Base-by-base conservation (phyloP, 2,797 vertebrate genomes). In the Phoeniculus purpureus region DNA sequence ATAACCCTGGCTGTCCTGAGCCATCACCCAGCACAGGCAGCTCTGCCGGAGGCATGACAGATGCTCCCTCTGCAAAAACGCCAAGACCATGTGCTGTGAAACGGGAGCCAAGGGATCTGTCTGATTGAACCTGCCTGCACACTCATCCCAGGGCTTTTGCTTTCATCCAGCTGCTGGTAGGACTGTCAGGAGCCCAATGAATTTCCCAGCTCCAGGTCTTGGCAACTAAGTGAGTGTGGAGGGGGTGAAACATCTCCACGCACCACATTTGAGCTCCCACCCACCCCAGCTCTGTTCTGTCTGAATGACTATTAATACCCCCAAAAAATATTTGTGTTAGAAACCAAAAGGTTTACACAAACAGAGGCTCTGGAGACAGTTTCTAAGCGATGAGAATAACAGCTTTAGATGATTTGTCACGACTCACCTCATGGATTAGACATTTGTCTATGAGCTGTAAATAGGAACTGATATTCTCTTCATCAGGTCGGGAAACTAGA, bases 391-490 rank as follows among this genome's bases (percentile, higher is more conserved):
- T 52, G 86, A 84, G 89, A 89, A 86, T 71, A 88, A 90, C 56
- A 79, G 76, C 61, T 87, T 81, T 23, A 75, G 52, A 67, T 83
- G 81, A 71, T 51, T n/a, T 2, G 9, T 81, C 87, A 52, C 64
- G 29, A 96, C 96, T 97, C 96, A 99, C 99, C 98, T 99, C 99
- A 25, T 99, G 99, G 94, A 99, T 98, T 77, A 99, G 98, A 97
- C 99, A 99, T 97, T 99, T 99, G 98, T 99, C 99, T 86, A 99
- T 99, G 94, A 99, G 98, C 95, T 99, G 99, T 94, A 99, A 98
- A 96, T 99, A 99, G 93, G 98, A 99, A 97, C 99, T 99, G 97
- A 99, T 99, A 96, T 99, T 99, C 96, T 99, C 99, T 94, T 99
- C 99, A 10, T 99, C 99, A 0, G 99, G 98, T 95, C 99, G 98